Percentiles rank a stretch among this genome's conserved stretches.
Conservation (phyloP, 2,113 vertebrate genomes). For the Cinclus mexicanus region DNA sequence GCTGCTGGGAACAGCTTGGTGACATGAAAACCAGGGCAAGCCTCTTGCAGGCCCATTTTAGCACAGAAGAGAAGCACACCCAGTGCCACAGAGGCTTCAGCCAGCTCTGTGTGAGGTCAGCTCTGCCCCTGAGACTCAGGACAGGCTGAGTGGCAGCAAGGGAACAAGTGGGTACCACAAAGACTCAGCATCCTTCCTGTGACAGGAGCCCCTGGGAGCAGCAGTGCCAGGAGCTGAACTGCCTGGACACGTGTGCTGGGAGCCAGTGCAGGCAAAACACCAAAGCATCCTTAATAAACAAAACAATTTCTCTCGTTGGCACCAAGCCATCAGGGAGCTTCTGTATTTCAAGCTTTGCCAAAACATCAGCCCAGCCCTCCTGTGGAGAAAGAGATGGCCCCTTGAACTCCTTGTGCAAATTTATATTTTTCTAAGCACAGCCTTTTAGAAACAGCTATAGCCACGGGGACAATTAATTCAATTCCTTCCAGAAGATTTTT, state of each 20-base stretch:
- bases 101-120: rapidly evolving
- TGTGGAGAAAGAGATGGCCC: not conserved
- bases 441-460: not conserved
- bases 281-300: not conserved
- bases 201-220: not conserved
- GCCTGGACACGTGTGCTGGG: not conserved
- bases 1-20: not conserved
- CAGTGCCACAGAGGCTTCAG: not conserved
- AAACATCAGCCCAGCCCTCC: not conserved
- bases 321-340: not conserved
- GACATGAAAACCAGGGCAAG: not conserved
- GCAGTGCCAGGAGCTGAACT: not conserved
- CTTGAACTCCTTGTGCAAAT: not conserved
- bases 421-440: not conserved
- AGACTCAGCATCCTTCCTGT: rapidly evolving
- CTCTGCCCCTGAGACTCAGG: not conserved
- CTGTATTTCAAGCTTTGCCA: not conserved
- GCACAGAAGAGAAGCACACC: not conserved
- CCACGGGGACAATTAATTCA: conserved; percentile 43
- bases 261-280: not conserved
- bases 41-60: not conserved
- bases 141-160: rapidly evolving
- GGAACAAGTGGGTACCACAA: not conserved
- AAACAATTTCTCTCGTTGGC: not conserved
- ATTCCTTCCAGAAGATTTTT: conserved; percentile 24